phyloP scores from a whole-genome alignment of 2,797 vertebrate species.

The Gastrophryne carolinensis region DNA sequence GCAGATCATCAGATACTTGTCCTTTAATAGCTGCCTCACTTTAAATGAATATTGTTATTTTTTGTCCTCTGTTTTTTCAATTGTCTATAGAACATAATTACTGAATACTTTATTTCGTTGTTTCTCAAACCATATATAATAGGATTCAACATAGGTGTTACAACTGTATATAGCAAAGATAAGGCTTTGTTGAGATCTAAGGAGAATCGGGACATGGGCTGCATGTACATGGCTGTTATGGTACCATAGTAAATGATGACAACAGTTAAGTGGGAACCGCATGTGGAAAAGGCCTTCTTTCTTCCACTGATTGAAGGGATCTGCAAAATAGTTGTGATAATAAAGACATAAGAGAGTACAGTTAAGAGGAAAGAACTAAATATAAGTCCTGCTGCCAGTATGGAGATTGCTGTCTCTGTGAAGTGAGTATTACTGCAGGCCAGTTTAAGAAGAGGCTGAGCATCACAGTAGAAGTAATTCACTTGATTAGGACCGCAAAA shows the following conservation, averaged over 20 bases:
- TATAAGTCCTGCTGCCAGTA: slow-evolving; percentile 50
- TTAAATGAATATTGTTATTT: not conserved
- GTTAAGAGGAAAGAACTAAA: slow-evolving; percentile 58
- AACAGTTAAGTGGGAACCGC: slow-evolving; percentile 58
- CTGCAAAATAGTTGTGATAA: slow-evolving; percentile 55
- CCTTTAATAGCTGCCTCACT: too few relatives aligned
- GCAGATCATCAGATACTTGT: too few relatives aligned
- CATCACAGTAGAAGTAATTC: slow-evolving; percentile 63
- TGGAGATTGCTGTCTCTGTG: slow-evolving; percentile 53
- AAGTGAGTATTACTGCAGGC: slow-evolving; percentile 54
- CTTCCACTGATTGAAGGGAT: slow-evolving; percentile 53
- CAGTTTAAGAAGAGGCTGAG: slow-evolving; percentile 55
- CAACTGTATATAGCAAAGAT: slow-evolving; percentile 59
- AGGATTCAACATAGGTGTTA: slow-evolving; percentile 58
- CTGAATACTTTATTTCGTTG: slow-evolving; percentile 57
- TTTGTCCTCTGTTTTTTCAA: not conserved
- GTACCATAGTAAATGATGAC: slow-evolving; percentile 61
- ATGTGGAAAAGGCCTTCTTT: slow-evolving; percentile 59
- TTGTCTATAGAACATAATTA: slow-evolving; percentile 25
- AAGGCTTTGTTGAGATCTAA: slow-evolving; percentile 56
- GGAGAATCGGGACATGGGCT: slow-evolving; percentile 38
- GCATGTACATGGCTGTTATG: slow-evolving; percentile 62
- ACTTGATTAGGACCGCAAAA: slow-evolving; percentile 58
- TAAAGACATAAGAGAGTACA: slow-evolving; percentile 55
- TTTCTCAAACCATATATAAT: slow-evolving; percentile 65